Percentiles rank a stretch among this genome's conserved stretches.
phyloP scores from a whole-genome alignment of 2,888 invertebrate species.

The Punctoribates punctum region DNA sequence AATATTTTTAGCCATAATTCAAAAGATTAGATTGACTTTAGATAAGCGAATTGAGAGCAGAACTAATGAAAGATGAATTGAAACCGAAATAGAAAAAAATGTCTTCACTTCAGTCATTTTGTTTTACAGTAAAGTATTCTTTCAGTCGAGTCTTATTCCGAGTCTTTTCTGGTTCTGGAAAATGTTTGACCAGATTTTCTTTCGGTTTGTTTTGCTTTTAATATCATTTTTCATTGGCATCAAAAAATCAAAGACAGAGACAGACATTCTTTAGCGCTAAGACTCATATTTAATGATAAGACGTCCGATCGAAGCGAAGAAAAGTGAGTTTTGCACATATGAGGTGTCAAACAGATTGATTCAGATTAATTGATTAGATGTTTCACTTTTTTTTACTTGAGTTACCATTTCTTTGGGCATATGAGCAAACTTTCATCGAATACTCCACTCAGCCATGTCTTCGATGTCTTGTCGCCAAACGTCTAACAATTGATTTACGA shows the following conservation, averaged over 20 bases:
- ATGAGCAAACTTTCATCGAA: background rate
- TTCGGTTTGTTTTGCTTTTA: background rate
- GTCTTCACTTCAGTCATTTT: no score
- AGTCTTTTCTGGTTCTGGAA: no score
- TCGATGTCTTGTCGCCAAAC: slow-evolving; percentile 14
- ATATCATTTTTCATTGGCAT: background rate
- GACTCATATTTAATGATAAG: background rate
- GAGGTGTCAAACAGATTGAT: slow-evolving; percentile 5
- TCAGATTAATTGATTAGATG: slow-evolving; percentile 9
- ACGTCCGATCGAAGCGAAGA: slow-evolving; percentile 5
- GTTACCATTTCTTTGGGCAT: background rate
- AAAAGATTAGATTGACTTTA: no score
- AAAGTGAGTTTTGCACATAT: slow-evolving; percentile 18
- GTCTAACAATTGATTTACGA: slow-evolving; percentile 27
- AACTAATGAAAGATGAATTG: no score
- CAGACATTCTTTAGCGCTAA: background rate
- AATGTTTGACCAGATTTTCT: no score
- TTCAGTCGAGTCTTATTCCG: no score
- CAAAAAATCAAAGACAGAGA: background rate
- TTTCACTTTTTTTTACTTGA: background rate
- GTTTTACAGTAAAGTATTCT: no score
- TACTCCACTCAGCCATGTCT: slow-evolving; percentile 2
- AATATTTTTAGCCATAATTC: no score
- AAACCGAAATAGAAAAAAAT: no score
- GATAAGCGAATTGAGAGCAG: no score